A percentile compares a stretch with the other conserved stretches of the same genome.
These are phyloP conservation scores for Heterohyrax brucei DNA, from an alignment of 2,797 vertebrate genomes.

Conservation along the genomic window DNA sequence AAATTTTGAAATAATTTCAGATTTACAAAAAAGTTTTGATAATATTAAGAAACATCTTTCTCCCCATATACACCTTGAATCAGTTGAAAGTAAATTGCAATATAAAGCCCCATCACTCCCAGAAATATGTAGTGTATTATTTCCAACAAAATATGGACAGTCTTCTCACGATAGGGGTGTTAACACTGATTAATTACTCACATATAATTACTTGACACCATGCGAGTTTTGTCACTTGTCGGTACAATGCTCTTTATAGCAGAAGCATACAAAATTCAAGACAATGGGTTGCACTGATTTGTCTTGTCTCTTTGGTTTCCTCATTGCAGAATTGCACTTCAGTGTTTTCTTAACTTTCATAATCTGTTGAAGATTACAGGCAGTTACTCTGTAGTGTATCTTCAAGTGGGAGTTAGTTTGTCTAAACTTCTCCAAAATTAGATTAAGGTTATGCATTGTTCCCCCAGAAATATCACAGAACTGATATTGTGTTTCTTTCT, in stretches of 20 bases:
- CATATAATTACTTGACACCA: not conserved
- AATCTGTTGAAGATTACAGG: not conserved
- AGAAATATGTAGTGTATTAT: not conserved
- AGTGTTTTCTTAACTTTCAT: too few relatives aligned
- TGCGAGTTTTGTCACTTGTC: not conserved
- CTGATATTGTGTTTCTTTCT: not conserved
- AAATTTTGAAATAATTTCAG: conserved; percentile 30
- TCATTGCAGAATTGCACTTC: too few relatives aligned
- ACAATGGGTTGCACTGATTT: not conserved
- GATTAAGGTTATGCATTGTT: not conserved
- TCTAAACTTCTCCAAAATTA: not conserved
- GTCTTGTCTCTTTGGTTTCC: not conserved
- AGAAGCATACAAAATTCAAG: not conserved
- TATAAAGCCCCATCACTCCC: not conserved
- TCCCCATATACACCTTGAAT: not conserved
- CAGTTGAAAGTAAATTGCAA: not conserved
- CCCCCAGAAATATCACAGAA: not conserved
- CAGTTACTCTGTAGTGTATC: not conserved
- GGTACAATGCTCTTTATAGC: not conserved
- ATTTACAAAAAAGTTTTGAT: not conserved
- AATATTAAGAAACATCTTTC: not conserved
- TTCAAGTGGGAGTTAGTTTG: not conserved
- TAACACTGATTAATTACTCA: not conserved
- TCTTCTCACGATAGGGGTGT: not conserved
- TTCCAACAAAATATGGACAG: not conserved